Evolutionary conservation across 2,113 vertebrate genomes (phyloP).

Genomic region (Rattus norvegicus): DNA sequence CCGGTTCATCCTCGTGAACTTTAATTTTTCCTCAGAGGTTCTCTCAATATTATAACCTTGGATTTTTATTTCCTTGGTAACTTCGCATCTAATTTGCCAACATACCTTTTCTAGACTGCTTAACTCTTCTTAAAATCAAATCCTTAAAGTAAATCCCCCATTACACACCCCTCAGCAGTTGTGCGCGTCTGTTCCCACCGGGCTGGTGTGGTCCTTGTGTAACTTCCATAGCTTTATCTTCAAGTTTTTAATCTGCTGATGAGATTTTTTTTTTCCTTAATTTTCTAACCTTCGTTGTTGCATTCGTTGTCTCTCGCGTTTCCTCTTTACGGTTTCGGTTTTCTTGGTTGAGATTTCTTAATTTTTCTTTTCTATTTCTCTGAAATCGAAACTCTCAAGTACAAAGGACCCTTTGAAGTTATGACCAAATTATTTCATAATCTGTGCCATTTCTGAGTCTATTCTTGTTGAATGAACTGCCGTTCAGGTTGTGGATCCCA

Average conservation of each 20-base stretch:
- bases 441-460: neutral
- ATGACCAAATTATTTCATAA: neutral
- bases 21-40: neutral
- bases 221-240: conserved; percentile 16
- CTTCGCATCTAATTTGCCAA: neutral
- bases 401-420: conserved; percentile 10
- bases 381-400: neutral
- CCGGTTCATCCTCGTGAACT: neutral
- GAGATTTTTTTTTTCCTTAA: neutral
- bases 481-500: neutral
- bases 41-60: neutral
- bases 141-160: neutral
- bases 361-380: neutral
- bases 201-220: neutral
- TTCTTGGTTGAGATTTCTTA: neutral
- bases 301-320: conserved; percentile 1
- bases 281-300: neutral
- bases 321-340: conserved; percentile 34
- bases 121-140: neutral
- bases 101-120: neutral
- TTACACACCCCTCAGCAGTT: neutral
- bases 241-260: neutral
- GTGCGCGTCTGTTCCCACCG: too few relatives aligned
- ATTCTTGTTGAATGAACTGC: neutral
- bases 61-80: neutral